Base-by-base conservation (phyloP, 2,797 vertebrate genomes). In the Hydrophis major region DNA sequence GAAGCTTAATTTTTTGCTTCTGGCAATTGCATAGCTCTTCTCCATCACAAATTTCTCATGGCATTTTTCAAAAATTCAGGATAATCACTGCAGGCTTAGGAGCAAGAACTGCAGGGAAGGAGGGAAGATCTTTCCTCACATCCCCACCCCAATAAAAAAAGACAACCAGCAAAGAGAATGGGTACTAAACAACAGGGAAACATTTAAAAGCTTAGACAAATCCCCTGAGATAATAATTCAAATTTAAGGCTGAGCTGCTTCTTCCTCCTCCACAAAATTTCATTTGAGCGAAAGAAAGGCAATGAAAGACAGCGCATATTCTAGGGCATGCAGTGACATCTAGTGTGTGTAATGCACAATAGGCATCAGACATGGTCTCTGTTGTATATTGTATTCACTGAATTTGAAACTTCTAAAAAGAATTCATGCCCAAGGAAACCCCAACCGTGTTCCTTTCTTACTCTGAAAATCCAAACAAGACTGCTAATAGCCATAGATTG, bases 241-340 rank as follows among this genome's bases (percentile, higher is more conserved):
- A 12, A 2, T 89, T 42, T 0, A 61, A 74, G 87, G 37, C 37
- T 86, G 90, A 94, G 86, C 27, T 69, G 56, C 86, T 6, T 1
- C 47, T 88, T 7, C 42, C n/a, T 91, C 42, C 86, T 91, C 63
- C 61, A 28, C 55, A 3, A 42, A 83, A 27, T 90, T 91, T 94
- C 91, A 13, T 8, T 60, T 92, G 88, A 74, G 7, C 25, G 56
- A 20, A 16, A 8, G 86, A 92, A 94, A 91, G 93, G 42, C 93
- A 63, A 90, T 94, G 47, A 95, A 93, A 94, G 90, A 56, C 13
- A 89, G 28, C 32, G 14, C 86, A 92, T 93, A 95, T 96, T 95
- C 92, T 93, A 96, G 92, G 94, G 96, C 90, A 95, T 50, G 90
- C 63, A 96, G 95, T 97, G 97, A 97, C 96, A 97, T 94, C 96